A percentile compares a stretch with the other conserved stretches of the same genome.
Evolutionary conservation across 2,113 vertebrate genomes (phyloP).

Genomic region (Baryphthengus martii): DNA sequence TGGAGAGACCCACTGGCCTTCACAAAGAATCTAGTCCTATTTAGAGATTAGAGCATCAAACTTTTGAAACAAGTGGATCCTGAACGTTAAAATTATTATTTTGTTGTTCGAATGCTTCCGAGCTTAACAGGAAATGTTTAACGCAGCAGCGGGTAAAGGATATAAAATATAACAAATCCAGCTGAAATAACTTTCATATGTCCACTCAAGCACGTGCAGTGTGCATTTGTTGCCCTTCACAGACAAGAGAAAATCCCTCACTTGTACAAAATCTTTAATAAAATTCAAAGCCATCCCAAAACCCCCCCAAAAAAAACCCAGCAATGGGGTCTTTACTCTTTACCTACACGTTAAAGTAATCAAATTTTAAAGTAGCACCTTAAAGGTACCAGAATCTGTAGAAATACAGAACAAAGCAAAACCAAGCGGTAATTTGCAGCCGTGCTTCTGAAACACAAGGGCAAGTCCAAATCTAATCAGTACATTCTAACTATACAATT

Average conservation of each 20-base stretch:
- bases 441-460: neutral
- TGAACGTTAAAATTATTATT: neutral
- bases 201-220: neutral
- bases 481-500: constrained; percentile 6
- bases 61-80: neutral
- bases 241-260: neutral
- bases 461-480: constrained; percentile 8
- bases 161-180: neutral
- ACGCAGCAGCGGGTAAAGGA: neutral
- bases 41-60: neutral
- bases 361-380: neutral
- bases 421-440: neutral
- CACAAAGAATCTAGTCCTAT: neutral
- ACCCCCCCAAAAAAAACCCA: neutral
- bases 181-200: neutral
- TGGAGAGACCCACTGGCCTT: neutral
- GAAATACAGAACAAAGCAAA: constrained; percentile 23
- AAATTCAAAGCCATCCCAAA: neutral
- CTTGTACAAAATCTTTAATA: neutral
- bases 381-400: neutral
- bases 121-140: neutral
- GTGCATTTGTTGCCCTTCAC: no score
- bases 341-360: neutral
- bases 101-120: neutral
- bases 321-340: neutral